Evolutionary conservation across 2,888 invertebrate genomes (phyloP), one percentile per base, ranked within the genome.

Genomic region (Odontothrips loti): DNA sequence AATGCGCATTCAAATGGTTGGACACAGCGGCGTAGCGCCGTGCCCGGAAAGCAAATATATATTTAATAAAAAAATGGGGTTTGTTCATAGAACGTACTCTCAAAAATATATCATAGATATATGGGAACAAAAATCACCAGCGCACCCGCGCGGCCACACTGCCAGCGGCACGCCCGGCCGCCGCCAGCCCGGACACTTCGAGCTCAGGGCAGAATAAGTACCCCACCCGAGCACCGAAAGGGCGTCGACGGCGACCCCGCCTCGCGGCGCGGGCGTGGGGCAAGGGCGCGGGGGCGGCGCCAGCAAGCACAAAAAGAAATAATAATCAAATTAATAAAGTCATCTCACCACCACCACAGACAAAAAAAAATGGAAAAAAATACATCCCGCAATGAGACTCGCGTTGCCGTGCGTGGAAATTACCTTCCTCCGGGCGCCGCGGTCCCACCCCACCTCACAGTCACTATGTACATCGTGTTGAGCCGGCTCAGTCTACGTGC

Each of bases 31-130:
- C 68, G 68, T 75, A 75, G 68, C 68, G 68, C 10, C 68, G 68
- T 23, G 23, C 27, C 68, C 68, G 68, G 68, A 75, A 75, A 75
- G 23, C 12, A 12, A 12, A 43, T 43, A 43, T 43, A 43, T 43
- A 43, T 43, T 4, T 43, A 51, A 4, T 43, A 43, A 43, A 43
- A 43, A 43, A 43, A 12, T 27, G 23, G 68, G 68, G 68, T 75
- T 75, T 86, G 96, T 96, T 96, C 96, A 96, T 94, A 95, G 96
- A 96, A 96, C 96, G 93, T 96, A 96, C 96, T 90, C 90, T 89
- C 89, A 88, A 88, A 92, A 92, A 96, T 96, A 96, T 96, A 96
- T 96, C 96, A 96, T 96, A 95, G 96, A 96, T 96, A 96, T 96
- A 96, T 96, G 95, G 95, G 94, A 94, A 93, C 91, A 93, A 94